Percentiles rank a stretch among this genome's conserved stretches.
These are phyloP conservation scores for Lamprotornis superbus DNA, from an alignment of 2,113 vertebrate genomes.

Conservation along the genomic window DNA sequence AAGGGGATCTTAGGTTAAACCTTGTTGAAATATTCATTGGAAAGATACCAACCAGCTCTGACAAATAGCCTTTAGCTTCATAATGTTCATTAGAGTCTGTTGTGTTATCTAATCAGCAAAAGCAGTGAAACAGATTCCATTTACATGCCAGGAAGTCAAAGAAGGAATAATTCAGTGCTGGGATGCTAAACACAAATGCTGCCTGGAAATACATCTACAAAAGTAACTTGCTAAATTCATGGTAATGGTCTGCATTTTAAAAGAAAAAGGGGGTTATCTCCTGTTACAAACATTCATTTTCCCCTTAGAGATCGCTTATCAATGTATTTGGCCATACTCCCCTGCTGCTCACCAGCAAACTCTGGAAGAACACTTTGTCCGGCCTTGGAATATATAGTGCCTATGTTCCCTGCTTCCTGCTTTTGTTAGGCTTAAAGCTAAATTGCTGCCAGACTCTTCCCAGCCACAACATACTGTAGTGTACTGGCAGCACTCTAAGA, in stretches of 20 bases:
- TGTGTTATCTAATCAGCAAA: constrained; percentile 26
- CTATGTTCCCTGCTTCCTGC: background rate
- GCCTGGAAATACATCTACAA: background rate
- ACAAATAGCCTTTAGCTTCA: background rate
- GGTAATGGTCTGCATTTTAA: background rate
- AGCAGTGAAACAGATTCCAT: background rate
- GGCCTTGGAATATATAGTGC: background rate
- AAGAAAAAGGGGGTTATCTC: background rate
- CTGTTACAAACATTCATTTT: background rate
- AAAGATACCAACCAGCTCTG: background rate
- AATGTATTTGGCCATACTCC: background rate
- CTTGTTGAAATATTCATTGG: constrained; percentile 30
- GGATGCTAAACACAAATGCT: background rate
- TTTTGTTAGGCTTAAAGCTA: constrained; percentile 15
- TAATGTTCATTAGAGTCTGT: background rate
- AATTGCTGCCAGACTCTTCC: background rate
- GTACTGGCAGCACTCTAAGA: background rate
- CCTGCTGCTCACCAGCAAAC: background rate
- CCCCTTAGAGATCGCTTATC: background rate
- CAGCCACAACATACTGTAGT: background rate
- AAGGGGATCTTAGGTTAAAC: background rate
- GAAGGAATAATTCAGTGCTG: background rate
- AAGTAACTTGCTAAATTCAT: background rate
- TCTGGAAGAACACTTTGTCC: background rate
- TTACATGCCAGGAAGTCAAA: background rate